Base-by-base conservation (phyloP, 2,888 invertebrate species). In the Drosophila buzzatii region DNA sequence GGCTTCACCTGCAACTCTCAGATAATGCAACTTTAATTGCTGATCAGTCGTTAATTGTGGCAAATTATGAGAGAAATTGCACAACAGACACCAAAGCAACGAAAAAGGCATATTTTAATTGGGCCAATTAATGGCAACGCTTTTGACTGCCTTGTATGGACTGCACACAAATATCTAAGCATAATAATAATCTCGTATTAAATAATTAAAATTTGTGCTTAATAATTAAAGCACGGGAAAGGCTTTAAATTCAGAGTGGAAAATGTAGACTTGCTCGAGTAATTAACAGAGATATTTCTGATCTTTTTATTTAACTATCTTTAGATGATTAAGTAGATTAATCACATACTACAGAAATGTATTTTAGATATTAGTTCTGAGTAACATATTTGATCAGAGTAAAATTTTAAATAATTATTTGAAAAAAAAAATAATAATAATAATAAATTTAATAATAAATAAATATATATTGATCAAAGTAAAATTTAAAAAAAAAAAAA, bases 31-130 rank as follows among this genome's bases (percentile, higher is more conserved):
- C 74, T 86, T 86, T 86, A 86, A 86, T 86, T 86, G 89, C 68
- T 78, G 86, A 89, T 86, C 86, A 82, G 82, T 81, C 89, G 86
- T 88, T 86, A 86, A 86, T 86, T 86, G 86, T 82, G 74, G 89
- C 89, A 89, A 86, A 86, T 86, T 88, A 82, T 67, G 70, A 56
- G 70, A 72, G 87, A 82, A 84, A 85, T 81, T 70, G 81, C 79
- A 79, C 78, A 75, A 73, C 63, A 49, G 51, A 70, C 71, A 71
- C 62, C 49, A 33, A 66, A 39, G 27, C 23, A 47, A 53, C 72
- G 53, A 69, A 82, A 73, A 81, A 72, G 69, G 75, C 73, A 70
- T 65, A 55, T 70, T 69, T 71, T 88, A 83, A 86, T 86, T 85
- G 70, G 53, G 10, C 62, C 62, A 76, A 88, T 86, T 85, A 88